Percentiles rank a stretch among this genome's conserved stretches.
These are phyloP conservation scores for Gavialis gangeticus DNA, from an alignment of 2,113 vertebrate genomes.

Conservation along the genomic window DNA sequence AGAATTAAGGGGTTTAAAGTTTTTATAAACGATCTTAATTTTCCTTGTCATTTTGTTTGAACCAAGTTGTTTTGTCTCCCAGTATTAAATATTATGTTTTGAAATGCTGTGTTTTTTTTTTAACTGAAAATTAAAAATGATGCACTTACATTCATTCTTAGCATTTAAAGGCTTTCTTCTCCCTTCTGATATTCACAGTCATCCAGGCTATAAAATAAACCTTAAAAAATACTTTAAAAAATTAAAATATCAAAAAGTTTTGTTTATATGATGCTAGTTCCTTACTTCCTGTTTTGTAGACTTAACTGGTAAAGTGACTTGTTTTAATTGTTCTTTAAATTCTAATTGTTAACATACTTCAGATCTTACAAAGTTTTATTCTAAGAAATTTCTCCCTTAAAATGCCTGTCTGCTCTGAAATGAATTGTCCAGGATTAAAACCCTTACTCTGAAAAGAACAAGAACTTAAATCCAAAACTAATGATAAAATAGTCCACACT, in stretches of 20 bases:
- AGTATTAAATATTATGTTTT: not conserved
- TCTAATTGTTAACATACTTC: not conserved
- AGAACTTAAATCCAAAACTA: not conserved
- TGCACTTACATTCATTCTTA: not conserved
- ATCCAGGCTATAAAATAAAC: not conserved
- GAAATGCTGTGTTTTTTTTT: not conserved
- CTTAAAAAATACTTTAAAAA: not conserved
- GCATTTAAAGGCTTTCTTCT: not conserved
- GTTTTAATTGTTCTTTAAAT: not conserved
- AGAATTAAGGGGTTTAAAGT: not conserved
- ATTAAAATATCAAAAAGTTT: not conserved
- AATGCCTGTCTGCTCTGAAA: not conserved
- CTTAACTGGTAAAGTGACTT: not conserved
- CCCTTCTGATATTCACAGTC: not conserved
- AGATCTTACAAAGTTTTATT: not conserved
- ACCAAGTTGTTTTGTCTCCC: not conserved
- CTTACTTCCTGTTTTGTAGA: not conserved
- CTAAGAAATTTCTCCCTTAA: not conserved
- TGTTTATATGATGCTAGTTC: not conserved
- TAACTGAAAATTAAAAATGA: not conserved
- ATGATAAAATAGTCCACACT: not conserved
- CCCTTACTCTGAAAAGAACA: not conserved
- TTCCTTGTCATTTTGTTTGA: not conserved
- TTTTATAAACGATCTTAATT: not conserved
- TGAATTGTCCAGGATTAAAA: not conserved